Base-by-base conservation (phyloP, 2,797 vertebrate species). In the Pseudochirops corinnae region DNA sequence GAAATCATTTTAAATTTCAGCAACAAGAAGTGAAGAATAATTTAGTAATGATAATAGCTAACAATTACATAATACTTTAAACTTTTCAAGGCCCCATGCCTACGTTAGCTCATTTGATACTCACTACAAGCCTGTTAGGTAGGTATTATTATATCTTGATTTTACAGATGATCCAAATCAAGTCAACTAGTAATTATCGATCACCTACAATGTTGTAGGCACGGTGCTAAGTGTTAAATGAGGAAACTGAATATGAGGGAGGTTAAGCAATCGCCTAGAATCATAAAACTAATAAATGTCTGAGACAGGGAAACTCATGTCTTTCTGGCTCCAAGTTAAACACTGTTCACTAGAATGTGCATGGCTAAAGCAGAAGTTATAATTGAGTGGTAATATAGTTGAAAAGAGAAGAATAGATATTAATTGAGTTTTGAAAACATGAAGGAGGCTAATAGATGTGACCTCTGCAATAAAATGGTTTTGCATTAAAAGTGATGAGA, bases 401-500 rank as follows among this genome's bases (percentile, higher is more conserved):
- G 33, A 74, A 46, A 82, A 14, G 31, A 33, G 31, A 62, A 39
- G 31, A 74, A 46, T 24, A 82, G 16, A 46, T 82, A 62, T 46
- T 33, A 60, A 29, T 60, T 74, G n/a, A 24, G 39, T 24, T 82
- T 82, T 21, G 21, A 82, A 74, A 82, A 26, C n/a, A 46, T 10
- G 96, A 90, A 91, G 55, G 67, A 28, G 74, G 18, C 55, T 93
- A 96, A 33, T 82, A 21, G 87, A 56, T 95, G 82, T 28, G 6
- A 24, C 21, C 12, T 82, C 33, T 24, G 46, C 7, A 56, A 52
- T 58, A 52, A 31, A 33, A 62, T 56, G 46, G 14, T 0, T 94
- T 95, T 95, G 58, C 0, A 94, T 95, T 90, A 96, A 57, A 57
- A 58, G 94, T 96, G 33, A 94, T 14, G 58, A 60, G 90, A 31